Evolutionary conservation across 2,113 vertebrate species (phyloP), one percentile per base, ranked within the genome.

Genomic region (Dunckerocampus dactyliophorus): DNA sequence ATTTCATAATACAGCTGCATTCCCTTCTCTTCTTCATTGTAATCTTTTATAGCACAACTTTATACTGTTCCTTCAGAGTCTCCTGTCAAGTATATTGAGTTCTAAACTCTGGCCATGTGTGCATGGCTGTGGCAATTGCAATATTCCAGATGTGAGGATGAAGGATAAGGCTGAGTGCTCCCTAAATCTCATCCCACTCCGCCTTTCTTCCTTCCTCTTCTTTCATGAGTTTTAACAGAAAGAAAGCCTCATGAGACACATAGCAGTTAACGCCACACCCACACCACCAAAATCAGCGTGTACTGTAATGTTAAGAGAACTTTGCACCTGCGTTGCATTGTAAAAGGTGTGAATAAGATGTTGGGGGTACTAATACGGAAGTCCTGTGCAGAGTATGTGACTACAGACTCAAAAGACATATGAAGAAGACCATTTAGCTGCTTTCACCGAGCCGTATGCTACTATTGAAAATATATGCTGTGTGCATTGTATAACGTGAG

Each of bases 91-190:
- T 77, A 59, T 63, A 79, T 47, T 63, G 67, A 62, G 65, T 51
- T 63, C 49, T 74, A 83, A 43, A 82, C 81, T 39, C 69, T 28
- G 48, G 69, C 73, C 79, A 79, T 76, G 77, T 80, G 83, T 80
- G 65, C 52, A 1, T 15, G 13, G 56, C 52, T 19, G 55, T 47
- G 73, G 70, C 75, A 63, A 66, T 43, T 43, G 63, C 59, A 62
- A 45, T 31, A 31, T 45, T 84, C 67, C 78, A 79, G 60, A 74
- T 81, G 74, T 9, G 7, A 17, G 31, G 14, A 37, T 45, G 55
- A 22, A 37, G n/a, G 24, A n/a, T 22, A 21, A 31, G 34, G 11
- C 14, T 9, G 39, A 56, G 8, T 17, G 8, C 22, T 65, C 19
- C 12, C 5, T 20, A 43, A 43, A 12, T 43, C 39, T 43, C 1